Percentiles rank a stretch among this genome's conserved stretches.
phyloP scores from a whole-genome alignment of 2,888 invertebrate genomes.

The Plutella xylostella region DNA sequence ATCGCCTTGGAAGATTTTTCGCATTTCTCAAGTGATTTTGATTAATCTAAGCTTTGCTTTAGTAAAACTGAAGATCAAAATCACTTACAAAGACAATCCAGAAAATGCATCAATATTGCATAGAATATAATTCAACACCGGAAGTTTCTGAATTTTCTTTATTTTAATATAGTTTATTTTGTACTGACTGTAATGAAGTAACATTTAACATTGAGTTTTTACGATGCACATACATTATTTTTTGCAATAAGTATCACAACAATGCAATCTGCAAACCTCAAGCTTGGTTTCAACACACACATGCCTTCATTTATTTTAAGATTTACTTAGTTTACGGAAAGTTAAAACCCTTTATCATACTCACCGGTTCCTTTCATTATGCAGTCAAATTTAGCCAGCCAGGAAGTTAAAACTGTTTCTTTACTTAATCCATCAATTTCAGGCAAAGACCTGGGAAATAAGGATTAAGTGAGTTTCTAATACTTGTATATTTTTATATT shows the following conservation, averaged over 20 bases:
- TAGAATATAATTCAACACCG: too few relatives aligned
- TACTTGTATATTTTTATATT: too few relatives aligned
- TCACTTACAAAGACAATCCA: too few relatives aligned
- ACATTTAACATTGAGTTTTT: neutral
- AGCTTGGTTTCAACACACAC: neutral
- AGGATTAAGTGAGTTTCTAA: constrained; percentile 11
- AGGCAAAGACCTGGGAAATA: constrained; percentile 91
- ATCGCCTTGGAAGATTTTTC: too few relatives aligned
- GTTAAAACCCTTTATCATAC: constrained; percentile 22
- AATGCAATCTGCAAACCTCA: constrained; percentile 1
- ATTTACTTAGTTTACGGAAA: neutral
- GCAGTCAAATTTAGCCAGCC: constrained; percentile 99
- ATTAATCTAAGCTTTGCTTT: too few relatives aligned
- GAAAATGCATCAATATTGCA: too few relatives aligned
- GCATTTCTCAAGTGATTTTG: too few relatives aligned
- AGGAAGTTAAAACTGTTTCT: constrained; percentile 97
- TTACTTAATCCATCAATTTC: constrained; percentile 99
- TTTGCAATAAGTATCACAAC: neutral
- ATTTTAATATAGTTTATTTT: too few relatives aligned
- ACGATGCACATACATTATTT: neutral
- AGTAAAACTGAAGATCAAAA: too few relatives aligned
- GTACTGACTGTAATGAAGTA: too few relatives aligned
- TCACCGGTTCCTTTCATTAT: constrained; percentile 89
- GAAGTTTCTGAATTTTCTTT: too few relatives aligned
- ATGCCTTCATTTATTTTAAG: neutral